Percentiles rank a stretch among this genome's conserved stretches.
phyloP scores from a whole-genome alignment of 2,113 vertebrate genomes.

The Myotis yumanensis region DNA sequence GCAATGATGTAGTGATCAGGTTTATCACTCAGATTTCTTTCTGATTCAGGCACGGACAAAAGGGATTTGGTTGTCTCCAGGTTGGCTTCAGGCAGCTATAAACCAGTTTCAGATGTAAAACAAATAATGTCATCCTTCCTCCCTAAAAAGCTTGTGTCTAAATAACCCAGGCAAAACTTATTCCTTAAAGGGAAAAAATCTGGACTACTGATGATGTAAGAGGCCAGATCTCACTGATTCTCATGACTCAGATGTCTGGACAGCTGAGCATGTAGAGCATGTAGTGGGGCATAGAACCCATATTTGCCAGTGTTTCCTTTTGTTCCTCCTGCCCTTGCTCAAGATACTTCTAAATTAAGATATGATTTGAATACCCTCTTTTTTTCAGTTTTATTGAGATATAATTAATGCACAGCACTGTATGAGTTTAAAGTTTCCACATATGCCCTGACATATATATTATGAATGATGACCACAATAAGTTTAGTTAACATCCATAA shows the following conservation, averaged over 20 bases:
- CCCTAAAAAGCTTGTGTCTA: conserved; percentile 33
- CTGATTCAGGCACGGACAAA: neutral
- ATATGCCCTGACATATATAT: neutral
- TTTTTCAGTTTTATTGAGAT: neutral
- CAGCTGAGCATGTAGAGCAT: neutral
- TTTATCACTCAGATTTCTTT: conserved; percentile 55
- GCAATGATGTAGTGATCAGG: neutral
- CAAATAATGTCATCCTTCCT: conserved; percentile 65
- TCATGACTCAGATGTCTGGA: conserved; percentile 43
- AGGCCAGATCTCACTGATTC: neutral
- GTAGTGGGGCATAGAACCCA: neutral
- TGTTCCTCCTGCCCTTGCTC: neutral
- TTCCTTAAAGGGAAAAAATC: conserved; percentile 16
- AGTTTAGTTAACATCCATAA: neutral
- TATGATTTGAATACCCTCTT: neutral
- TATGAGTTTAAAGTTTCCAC: neutral
- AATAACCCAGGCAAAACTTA: conserved; percentile 55
- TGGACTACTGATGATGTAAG: conserved; percentile 10
- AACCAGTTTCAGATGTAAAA: conserved; percentile 50
- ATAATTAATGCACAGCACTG: neutral
- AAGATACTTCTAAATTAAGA: neutral
- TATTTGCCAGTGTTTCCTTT: neutral
- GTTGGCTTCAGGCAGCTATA: conserved; percentile 57
- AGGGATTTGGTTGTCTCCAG: conserved; percentile 46
- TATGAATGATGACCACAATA: neutral